Base-by-base conservation (phyloP, 1,140 invertebrate genomes). In the Drosophila tani region DNA sequence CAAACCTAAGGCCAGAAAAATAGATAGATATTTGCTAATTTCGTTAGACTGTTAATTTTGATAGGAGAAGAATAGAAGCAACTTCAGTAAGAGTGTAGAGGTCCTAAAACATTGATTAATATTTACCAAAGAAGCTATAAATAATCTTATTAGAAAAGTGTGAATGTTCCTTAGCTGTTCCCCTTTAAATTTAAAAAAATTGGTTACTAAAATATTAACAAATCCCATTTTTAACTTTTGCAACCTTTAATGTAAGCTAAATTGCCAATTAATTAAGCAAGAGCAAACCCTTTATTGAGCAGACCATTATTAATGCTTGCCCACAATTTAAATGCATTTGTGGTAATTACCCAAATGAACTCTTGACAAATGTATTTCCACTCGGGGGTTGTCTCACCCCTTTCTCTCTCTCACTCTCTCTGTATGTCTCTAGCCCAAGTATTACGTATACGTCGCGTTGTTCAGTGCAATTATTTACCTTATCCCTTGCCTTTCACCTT, bases 391-490 rank as follows among this genome's bases (percentile, higher is more conserved):
- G 60, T 24, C 24, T 29, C n/a, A 17, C 50, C 49, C 49, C 15
- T 11, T 5, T 12, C 21, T 24, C 1, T 21, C 32, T 27, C 9
- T 17, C 7, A 9, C 21, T 29, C 2, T 5, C 17, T 17, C 35
- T 14, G n/a, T n/a, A 2, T 14, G 14, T 32, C 11, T 53, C 51
- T 53, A 38, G 51, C 17, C 32, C 32, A 21, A 19, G 19, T 19
- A 75, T 79, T 78, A 78, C 75, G 66, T 71, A 77, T 74, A 67
- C 63, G 63, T 43, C 41, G 63, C 51, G 63, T 79, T 74, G 59
- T 51, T 43, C 73, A 6, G 24, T 62, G 47, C 56, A 57, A 81
- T 76, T 71, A 81, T 56, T 70, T 73, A 73, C 65, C 29, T 38
- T 35, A n/a, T 40, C 19, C 53, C 35, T 40, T 56, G 53, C 19